phyloP scores from a whole-genome alignment of 64 coral and sea anemone species.

The Montipora capricornis region DNA sequence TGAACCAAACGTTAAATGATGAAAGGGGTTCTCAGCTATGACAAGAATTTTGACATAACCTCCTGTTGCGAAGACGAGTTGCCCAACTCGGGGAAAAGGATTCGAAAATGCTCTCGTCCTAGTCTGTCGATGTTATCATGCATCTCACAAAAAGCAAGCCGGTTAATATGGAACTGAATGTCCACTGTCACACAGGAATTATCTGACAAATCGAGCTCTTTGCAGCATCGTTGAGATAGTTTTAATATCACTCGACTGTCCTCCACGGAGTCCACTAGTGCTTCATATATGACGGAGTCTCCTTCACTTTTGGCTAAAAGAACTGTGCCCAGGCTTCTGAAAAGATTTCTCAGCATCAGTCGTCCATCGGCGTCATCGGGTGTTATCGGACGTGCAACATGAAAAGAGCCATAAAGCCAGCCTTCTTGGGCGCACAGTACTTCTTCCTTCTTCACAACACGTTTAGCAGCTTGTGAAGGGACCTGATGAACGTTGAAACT shows the following conservation, averaged over 20 bases:
- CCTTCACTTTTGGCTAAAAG: not conserved
- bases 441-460: conserved; percentile 1
- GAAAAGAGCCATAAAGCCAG: conserved; percentile 48
- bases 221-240: conserved; percentile 8
- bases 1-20: too few species aligned
- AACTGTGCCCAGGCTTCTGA: not conserved
- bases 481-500: conserved; percentile 1
- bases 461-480: not conserved
- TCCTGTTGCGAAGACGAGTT: not conserved
- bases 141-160: conserved; percentile 78
- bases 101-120: conserved; percentile 29
- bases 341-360: conserved; percentile 24
- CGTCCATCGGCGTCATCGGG: conserved; percentile 76
- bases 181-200: conserved; percentile 35
- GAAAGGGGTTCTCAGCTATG: too few species aligned
- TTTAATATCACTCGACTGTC: conserved; percentile 51
- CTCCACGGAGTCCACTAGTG: conserved; percentile 46
- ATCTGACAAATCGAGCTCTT: not conserved
- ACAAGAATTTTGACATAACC: not conserved
- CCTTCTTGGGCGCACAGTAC: conserved; percentile 8
- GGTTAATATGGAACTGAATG: conserved; percentile 75
- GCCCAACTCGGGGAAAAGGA: conserved; percentile 56
- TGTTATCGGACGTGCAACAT: conserved; percentile 26
- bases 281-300: conserved; percentile 55
- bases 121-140: conserved; percentile 74